These are phyloP conservation scores for Dorcus parallelipipedus DNA, from an alignment of 2,888 invertebrate genomes.

Conservation along the genomic window DNA sequence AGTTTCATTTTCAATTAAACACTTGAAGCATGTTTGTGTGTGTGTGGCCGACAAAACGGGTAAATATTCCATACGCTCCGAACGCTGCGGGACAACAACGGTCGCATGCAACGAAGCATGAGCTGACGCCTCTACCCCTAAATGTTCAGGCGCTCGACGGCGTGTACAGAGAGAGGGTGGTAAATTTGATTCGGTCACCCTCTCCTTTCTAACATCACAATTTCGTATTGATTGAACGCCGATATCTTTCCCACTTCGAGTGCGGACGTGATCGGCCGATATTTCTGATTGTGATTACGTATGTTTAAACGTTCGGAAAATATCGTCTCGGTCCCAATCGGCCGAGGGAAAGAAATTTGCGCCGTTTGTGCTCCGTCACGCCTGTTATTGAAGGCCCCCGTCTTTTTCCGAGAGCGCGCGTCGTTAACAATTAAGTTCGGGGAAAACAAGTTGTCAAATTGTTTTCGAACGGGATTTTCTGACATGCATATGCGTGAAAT, in stretches of 20 bases:
- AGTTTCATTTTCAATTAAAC: too few relatives aligned
- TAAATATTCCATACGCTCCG: not conserved
- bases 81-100: constrained; percentile 22
- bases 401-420: too few relatives aligned
- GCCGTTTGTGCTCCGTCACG: too few relatives aligned
- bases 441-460: too few relatives aligned
- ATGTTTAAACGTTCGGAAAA: constrained; percentile 10
- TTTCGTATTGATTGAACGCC: constrained; percentile 16
- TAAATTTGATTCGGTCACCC: constrained; percentile 17
- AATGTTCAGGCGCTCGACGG: constrained; percentile 5
- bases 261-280: constrained; percentile 14
- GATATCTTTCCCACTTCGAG: constrained; percentile 16
- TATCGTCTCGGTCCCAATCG: too few relatives aligned
- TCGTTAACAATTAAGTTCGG: too few relatives aligned
- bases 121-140: constrained; percentile 19
- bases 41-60: not conserved
- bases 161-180: constrained; percentile 11
- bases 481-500: too few relatives aligned
- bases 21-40: not conserved
- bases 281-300: constrained; percentile 11
- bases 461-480: too few relatives aligned
- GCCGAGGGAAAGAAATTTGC: too few relatives aligned
- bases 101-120: constrained; percentile 21
- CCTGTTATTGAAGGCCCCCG: too few relatives aligned
- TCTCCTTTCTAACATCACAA: constrained; percentile 15